Evolutionary conservation across 2,113 vertebrate species (phyloP).

Genomic region (Jacana jacana): DNA sequence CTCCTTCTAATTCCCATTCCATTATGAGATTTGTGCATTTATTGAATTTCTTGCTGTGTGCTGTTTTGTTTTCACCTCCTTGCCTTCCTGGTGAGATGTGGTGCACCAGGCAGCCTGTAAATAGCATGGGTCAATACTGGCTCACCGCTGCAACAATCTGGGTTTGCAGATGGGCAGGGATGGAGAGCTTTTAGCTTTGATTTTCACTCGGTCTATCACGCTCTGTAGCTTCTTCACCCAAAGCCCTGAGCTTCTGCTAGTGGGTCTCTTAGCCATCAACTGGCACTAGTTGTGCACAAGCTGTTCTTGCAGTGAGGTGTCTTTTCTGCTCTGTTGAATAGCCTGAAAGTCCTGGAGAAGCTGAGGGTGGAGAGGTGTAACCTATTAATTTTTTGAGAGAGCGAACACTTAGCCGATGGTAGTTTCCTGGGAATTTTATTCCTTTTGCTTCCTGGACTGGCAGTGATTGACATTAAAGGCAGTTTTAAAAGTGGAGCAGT

Average conservation of each 20-base stretch:
- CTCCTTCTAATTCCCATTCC: neutral
- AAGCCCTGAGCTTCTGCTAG: neutral
- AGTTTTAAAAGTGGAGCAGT: neutral
- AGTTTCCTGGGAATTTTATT: neutral
- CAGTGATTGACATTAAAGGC: neutral
- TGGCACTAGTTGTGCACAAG: accelerated
- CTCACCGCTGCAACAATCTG: neutral
- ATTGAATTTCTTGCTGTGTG: neutral
- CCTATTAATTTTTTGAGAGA: neutral
- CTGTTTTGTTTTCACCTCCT: neutral
- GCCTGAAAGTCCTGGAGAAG: neutral
- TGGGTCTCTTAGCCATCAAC: neutral
- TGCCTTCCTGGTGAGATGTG: neutral
- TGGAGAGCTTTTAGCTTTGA: neutral
- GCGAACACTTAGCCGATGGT: neutral
- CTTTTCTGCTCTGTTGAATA: neutral
- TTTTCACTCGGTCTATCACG: neutral
- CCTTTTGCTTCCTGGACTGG: neutral
- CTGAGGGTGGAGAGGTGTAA: neutral
- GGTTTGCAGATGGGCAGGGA: neutral
- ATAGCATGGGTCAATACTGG: neutral
- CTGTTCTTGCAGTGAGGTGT: neutral
- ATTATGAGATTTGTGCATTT: neutral
- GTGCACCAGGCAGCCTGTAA: neutral
- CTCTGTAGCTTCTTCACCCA: neutral